phyloP scores from a whole-genome alignment of 2,888 invertebrate genomes.

The Steinernema carpocapsae region DNA sequence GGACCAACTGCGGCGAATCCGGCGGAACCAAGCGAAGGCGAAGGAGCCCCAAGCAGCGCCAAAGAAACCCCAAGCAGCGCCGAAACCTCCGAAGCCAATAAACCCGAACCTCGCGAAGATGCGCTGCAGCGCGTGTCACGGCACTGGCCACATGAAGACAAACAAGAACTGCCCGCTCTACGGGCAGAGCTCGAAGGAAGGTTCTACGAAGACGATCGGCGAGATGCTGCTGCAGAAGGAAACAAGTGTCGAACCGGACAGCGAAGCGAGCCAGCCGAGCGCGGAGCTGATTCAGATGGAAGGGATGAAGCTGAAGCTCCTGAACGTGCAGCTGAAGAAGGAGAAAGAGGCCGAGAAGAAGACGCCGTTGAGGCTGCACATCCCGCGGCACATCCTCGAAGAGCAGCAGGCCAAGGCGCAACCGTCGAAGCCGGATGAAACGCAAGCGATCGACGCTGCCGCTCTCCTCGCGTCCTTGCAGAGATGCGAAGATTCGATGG shows the following conservation, averaged over 20 bases:
- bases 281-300: conserved; percentile 70
- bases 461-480: conserved; percentile 10
- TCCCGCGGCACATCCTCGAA: conserved; percentile 43
- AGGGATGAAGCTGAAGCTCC: conserved; percentile 69
- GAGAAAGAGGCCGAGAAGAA: conserved; percentile 34
- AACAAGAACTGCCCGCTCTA: conserved; percentile 97
- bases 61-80: conserved; percentile 53
- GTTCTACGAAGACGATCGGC: conserved; percentile 48
- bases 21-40: conserved; percentile 68
- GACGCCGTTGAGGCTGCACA: conserved; percentile 40
- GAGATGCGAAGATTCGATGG: not conserved
- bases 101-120: conserved; percentile 63
- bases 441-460: not conserved
- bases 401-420: conserved; percentile 41
- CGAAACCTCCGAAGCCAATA: conserved; percentile 70
- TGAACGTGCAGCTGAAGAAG: conserved; percentile 74
- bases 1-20: conserved; percentile 88
- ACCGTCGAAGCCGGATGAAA: conserved; percentile 36
- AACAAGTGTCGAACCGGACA: conserved; percentile 36
- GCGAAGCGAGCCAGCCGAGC: conserved; percentile 51
- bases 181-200: conserved; percentile 71
- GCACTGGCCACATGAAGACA: conserved; percentile 80
- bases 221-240: conserved; percentile 42
- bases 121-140: conserved; percentile 91
- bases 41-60: conserved; percentile 82